A percentile compares a stretch with the other conserved stretches of the same genome.
Evolutionary conservation across 2,113 vertebrate species (phyloP).

Genomic region (Chinchilla lanigera): DNA sequence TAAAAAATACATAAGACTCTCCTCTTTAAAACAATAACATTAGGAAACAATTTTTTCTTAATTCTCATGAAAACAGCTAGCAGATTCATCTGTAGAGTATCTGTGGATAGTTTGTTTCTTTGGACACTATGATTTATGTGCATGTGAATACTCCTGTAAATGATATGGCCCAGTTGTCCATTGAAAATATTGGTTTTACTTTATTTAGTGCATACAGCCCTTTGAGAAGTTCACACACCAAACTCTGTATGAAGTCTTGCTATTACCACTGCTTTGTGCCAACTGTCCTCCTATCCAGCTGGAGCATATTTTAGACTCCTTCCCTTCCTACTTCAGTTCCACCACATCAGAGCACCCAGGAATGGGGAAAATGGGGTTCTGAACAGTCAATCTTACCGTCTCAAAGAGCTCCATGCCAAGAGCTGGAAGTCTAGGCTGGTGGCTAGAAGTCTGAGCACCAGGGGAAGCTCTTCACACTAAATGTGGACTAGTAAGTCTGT

Average conservation of each 20-base stretch:
- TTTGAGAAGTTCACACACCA: conserved; percentile 42
- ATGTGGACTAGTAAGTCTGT: neutral
- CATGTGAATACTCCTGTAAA: conserved; percentile 35
- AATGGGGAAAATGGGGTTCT: neutral
- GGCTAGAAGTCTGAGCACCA: neutral
- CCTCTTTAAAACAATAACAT: conserved; percentile 8
- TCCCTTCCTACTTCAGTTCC: neutral
- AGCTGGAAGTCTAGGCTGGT: neutral
- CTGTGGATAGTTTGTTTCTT: neutral
- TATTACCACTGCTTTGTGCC: conserved; percentile 25
- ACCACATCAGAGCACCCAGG: neutral
- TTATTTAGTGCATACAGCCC: conserved; percentile 6
- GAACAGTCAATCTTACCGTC: neutral
- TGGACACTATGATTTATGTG: conserved; percentile 5
- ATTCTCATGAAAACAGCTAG: conserved; percentile 22
- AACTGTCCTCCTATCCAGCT: neutral
- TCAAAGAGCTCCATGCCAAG: neutral
- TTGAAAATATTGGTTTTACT: conserved; percentile 61
- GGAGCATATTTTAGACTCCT: neutral
- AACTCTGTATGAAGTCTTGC: neutral
- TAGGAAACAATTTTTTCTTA: neutral
- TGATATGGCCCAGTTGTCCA: neutral
- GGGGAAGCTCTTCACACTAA: neutral
- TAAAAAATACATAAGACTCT: neutral
- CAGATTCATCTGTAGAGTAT: neutral